Conservation (phyloP, 2,113 vertebrate species). For the Oncorhynchus keta region DNA sequence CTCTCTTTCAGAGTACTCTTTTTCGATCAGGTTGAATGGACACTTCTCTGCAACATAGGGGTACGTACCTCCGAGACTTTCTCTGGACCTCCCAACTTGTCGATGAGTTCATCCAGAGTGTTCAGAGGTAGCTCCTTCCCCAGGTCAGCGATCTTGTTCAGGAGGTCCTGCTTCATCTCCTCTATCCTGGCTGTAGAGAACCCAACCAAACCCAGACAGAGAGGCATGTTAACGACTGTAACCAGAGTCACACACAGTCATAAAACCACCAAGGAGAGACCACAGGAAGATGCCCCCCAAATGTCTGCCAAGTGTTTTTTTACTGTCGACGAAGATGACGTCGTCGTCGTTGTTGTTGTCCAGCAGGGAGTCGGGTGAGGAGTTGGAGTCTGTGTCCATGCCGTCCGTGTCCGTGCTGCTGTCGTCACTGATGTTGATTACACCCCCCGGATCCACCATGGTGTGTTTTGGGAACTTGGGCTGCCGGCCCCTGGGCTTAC, state of each 20-base stretch:
- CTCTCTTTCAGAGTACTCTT: too few species aligned
- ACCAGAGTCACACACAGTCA: not conserved
- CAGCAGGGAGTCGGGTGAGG: conserved; percentile 88
- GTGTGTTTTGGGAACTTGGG: conserved; percentile 74
- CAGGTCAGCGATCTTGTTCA: conserved; percentile 85
- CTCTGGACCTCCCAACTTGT: conserved; percentile 92
- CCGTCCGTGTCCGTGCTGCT: conserved; percentile 92
- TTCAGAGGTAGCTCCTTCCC: conserved; percentile 96
- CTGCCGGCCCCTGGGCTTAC: conserved; percentile 78
- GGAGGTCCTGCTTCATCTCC: conserved; percentile 85
- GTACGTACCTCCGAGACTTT: conserved; percentile 86
- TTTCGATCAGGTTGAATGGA: too few species aligned
- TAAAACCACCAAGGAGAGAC: not conserved
- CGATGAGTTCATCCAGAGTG: conserved; percentile 93
- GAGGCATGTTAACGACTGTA: not conserved
- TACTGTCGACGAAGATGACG: conserved; percentile 78
- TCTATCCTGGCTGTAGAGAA: conserved; percentile 78
- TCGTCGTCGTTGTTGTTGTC: conserved; percentile 91
- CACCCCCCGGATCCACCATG: conserved; percentile 66
- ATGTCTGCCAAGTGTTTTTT: not conserved
- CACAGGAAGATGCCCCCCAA: not conserved
- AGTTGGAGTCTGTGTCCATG: conserved; percentile 93
- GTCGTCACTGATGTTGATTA: conserved; percentile 92
- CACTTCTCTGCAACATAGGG: not conserved
- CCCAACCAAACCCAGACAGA: not conserved